Percentiles rank a stretch among this genome's conserved stretches.
Evolutionary conservation across 2,113 vertebrate genomes (phyloP).

Genomic region (Thinocorus orbignyianus): DNA sequence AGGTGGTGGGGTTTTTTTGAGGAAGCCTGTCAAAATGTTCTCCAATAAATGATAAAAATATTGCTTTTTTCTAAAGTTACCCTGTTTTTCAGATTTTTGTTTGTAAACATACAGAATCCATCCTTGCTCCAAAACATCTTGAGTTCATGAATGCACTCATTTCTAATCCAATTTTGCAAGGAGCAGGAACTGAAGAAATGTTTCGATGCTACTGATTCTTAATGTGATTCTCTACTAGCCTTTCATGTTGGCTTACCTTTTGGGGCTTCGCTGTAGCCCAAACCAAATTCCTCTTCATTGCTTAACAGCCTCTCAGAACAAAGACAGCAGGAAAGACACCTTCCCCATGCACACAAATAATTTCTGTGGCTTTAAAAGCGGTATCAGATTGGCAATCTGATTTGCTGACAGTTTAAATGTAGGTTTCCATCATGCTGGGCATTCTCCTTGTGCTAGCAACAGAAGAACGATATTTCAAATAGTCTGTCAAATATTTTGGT

Average conservation of each 20-base stretch:
- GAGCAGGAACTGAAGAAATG: not conserved
- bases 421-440: not conserved
- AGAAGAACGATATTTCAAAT: not conserved
- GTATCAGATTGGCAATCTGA: not conserved
- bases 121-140: not conserved
- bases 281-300: not conserved
- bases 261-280: not conserved
- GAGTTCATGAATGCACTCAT: not conserved
- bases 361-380: not conserved
- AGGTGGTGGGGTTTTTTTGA: not conserved
- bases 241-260: not conserved
- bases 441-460: not conserved
- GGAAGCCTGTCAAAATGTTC: not conserved
- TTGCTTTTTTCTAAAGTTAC: not conserved
- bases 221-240: not conserved
- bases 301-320: not conserved
- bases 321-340: not conserved
- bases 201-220: not conserved
- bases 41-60: not conserved
- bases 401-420: slow-evolving; percentile 20
- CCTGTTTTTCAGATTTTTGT: not conserved
- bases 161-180: not conserved
- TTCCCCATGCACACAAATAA: not conserved
- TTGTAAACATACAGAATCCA: not conserved
- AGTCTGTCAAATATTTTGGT: not conserved